Base-by-base conservation (phyloP, 1,140 invertebrate species). In the Penaeus japonicus region DNA sequence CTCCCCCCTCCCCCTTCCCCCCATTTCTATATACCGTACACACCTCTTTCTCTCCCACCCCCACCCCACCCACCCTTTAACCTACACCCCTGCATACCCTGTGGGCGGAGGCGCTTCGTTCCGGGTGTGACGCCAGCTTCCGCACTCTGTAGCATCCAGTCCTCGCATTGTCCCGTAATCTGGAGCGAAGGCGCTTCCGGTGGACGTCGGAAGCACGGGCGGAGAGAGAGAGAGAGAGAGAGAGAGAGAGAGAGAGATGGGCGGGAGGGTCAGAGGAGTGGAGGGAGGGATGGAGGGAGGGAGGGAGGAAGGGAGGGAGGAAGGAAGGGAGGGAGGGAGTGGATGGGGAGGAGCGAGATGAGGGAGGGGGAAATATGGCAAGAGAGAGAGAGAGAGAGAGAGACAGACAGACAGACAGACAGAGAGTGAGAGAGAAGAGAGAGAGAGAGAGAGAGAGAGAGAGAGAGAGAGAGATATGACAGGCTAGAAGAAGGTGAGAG, bases 91-190 rank as follows among this genome's bases (percentile, higher is more conserved):
- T 12, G 39, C 39, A 47, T 12, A 5, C 39, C 39, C 39, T 7
- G 77, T 30, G 22, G 57, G 27, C 57, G 39, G 85, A 55, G 35
- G 32, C 73, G 77, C 77, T 32, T n/a, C 75, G 85, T 80, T 81
- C 85, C 77, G 77, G 55, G 55, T 59, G 57, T 22, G 70, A 75
- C 77, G 55, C 85, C 78, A 87, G 59, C 84, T 85, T 85, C 84
- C 84, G 84, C 54, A 59, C 32, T 7, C 85, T 59, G 7, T 47
- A 87, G 77, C 85, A 65, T 87, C 85, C 85, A 81, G 78, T 47
- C 85, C 85, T 81, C 57, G 54, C 85, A 87, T 87, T 87, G 85
- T 87, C 54, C 85, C 85, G 85, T 87, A 87, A 87, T 87, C 85
- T 87, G 85, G 85, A 54, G 55, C 85, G 85, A 81, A 77, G 85